phyloP scores from a whole-genome alignment of 92 coral and sea anemone species.

The Isaurus tuberculatus region DNA sequence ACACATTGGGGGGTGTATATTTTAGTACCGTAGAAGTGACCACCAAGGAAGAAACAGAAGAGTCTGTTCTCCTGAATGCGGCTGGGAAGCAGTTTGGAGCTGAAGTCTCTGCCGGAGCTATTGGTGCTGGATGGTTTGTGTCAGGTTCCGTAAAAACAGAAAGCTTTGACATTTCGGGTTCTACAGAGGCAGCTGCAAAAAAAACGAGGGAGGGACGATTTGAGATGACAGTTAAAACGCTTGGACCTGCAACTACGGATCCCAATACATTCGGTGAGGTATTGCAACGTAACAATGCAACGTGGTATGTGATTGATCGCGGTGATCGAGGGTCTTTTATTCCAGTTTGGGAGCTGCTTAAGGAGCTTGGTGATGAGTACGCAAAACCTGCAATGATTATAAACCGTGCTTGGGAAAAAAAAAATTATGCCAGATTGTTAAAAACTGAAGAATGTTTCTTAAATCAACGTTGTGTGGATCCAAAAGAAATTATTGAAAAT shows the following conservation, averaged over 20 bases:
- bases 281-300: constrained; percentile 30
- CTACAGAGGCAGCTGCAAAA: not conserved
- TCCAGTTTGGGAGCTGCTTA: constrained; percentile 32
- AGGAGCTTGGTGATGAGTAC: constrained; percentile 16
- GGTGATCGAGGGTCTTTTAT: constrained; percentile 7
- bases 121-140: not conserved
- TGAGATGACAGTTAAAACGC: constrained; percentile 28
- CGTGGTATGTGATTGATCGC: constrained; percentile 37
- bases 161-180: not conserved
- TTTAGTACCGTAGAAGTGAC: constrained; percentile 23
- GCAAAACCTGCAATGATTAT: constrained; percentile 1
- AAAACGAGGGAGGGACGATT: not conserved
- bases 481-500: not conserved
- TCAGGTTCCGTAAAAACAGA: not conserved
- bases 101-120: constrained; percentile 15
- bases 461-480: not conserved
- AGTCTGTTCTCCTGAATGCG: not conserved
- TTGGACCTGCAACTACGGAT: constrained; percentile 25
- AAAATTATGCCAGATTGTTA: not conserved
- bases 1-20: constrained; percentile 31
- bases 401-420: constrained; percentile 1
- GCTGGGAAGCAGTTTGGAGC: constrained; percentile 13
- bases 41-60: constrained; percentile 20
- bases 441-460: not conserved
- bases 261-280: constrained; percentile 1